A percentile compares a stretch with the other conserved stretches of the same genome.
Evolutionary conservation across 2,888 invertebrate genomes (phyloP).

Genomic region (Hypomecis punctinalis): DNA sequence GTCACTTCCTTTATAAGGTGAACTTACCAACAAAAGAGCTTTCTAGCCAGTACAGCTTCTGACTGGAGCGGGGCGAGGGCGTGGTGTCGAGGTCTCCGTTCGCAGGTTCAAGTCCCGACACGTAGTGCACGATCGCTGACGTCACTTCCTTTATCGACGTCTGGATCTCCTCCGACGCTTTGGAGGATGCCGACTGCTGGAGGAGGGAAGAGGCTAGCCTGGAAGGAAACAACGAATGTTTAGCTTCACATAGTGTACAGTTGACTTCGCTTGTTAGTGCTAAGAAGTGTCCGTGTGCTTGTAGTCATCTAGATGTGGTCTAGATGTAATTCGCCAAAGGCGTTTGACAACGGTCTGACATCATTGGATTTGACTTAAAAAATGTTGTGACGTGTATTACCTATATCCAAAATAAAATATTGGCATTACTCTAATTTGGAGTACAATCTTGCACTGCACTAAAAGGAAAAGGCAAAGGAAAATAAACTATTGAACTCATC

Average conservation of each 20-base stretch:
- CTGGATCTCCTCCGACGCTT: conserved; percentile 89
- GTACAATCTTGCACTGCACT: too few relatives aligned
- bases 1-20: not conserved
- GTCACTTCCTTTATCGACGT: conserved; percentile 96
- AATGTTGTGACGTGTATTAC: too few relatives aligned
- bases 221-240: conserved; percentile 42
- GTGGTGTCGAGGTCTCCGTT: conserved; percentile 84
- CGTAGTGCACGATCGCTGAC: conserved; percentile 96
- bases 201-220: conserved; percentile 89
- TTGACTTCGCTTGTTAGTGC: too few relatives aligned
- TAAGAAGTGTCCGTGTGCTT: too few relatives aligned
- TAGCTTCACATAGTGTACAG: not conserved
- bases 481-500: too few relatives aligned
- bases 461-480: too few relatives aligned
- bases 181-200: conserved; percentile 78
- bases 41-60: conserved; percentile 94
- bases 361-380: too few relatives aligned
- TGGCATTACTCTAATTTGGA: too few relatives aligned
- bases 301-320: too few relatives aligned
- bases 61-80: conserved; percentile 86
- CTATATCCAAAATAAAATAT: too few relatives aligned
- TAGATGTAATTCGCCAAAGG: too few relatives aligned
- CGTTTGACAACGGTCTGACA: too few relatives aligned
- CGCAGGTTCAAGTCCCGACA: conserved; percentile 88
- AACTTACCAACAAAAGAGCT: conserved; percentile 90